These are phyloP conservation scores for Sebastolobus alascanus DNA, from an alignment of 2,797 vertebrate species.

Conservation along the genomic window DNA sequence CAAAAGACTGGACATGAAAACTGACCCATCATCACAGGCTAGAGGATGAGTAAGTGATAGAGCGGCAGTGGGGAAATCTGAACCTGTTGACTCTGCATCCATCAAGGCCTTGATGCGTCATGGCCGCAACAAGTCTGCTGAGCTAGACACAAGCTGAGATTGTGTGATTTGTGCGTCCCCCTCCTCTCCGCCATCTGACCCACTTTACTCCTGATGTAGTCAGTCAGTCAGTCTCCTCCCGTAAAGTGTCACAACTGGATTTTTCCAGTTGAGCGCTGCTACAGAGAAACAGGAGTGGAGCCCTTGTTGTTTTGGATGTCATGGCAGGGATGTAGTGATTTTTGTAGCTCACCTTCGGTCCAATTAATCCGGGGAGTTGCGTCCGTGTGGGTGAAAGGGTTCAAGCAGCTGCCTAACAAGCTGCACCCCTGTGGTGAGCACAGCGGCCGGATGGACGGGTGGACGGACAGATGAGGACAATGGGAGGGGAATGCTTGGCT, in stretches of 20 bases:
- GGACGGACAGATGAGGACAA: conserved; percentile 38
- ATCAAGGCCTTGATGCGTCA: conserved; percentile 10
- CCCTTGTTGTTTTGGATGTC: conserved; percentile 51
- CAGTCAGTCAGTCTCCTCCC: not conserved
- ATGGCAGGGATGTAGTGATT: conserved; percentile 33
- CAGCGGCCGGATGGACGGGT: conserved; percentile 17
- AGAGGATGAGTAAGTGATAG: conserved; percentile 41
- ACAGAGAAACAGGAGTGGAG: conserved; percentile 2
- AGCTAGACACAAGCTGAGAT: conserved; percentile 31
- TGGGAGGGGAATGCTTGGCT: conserved; percentile 10
- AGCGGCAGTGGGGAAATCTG: conserved; percentile 12
- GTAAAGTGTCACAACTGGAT: conserved; percentile 30
- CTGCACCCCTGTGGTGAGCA: conserved; percentile 47
- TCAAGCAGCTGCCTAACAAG: conserved; percentile 65
- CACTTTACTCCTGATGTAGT: not conserved
- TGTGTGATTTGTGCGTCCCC: not conserved
- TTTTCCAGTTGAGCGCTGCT: conserved; percentile 24
- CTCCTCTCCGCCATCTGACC: conserved; percentile 6
- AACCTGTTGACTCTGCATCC: conserved; percentile 57
- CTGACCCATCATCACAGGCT: not conserved
- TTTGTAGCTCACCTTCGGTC: conserved; percentile 73
- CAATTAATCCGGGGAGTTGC: conserved; percentile 64
- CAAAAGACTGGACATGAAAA: not conserved
- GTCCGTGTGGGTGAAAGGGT: conserved; percentile 51
- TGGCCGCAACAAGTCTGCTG: conserved; percentile 31